Evolutionary conservation across 2,113 vertebrate genomes (phyloP).

Genomic region (Stegostoma tigrinum): DNA sequence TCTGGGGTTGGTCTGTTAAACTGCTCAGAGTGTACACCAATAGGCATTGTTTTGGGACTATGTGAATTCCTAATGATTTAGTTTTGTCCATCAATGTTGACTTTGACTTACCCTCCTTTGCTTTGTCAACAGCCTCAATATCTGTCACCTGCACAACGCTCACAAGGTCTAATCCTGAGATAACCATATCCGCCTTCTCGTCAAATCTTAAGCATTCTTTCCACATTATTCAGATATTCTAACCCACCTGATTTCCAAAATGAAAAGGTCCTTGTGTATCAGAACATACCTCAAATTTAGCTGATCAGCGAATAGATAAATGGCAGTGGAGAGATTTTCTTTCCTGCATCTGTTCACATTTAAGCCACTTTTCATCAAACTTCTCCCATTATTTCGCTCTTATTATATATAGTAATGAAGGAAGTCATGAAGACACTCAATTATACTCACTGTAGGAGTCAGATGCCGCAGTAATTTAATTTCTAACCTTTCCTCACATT

Average conservation of each 20-base stretch:
- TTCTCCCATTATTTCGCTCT: constrained; percentile 60
- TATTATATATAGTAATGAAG: constrained; percentile 65
- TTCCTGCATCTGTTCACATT: neutral
- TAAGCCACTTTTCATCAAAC: neutral
- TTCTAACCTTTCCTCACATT: constrained; percentile 62
- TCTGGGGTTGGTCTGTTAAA: neutral
- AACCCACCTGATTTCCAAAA: neutral
- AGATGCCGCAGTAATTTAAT: constrained; percentile 55
- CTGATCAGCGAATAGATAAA: neutral
- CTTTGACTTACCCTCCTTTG: neutral
- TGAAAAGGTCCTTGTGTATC: neutral
- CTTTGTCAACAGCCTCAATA: neutral
- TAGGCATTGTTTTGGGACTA: neutral
- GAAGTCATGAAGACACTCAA: constrained; percentile 64
- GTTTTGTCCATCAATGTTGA: constrained; percentile 3
- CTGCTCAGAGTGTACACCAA: neutral
- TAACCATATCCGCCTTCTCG: neutral
- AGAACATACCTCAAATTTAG: neutral
- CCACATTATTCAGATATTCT: neutral
- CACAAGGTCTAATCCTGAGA: neutral
- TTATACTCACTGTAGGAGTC: constrained; percentile 64
- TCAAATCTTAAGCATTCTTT: neutral
- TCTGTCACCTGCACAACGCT: neutral
- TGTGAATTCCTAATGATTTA: neutral
- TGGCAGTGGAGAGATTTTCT: neutral